Conservation (phyloP, 2,113 vertebrate genomes). For the Lichenostomus cassidix region DNA sequence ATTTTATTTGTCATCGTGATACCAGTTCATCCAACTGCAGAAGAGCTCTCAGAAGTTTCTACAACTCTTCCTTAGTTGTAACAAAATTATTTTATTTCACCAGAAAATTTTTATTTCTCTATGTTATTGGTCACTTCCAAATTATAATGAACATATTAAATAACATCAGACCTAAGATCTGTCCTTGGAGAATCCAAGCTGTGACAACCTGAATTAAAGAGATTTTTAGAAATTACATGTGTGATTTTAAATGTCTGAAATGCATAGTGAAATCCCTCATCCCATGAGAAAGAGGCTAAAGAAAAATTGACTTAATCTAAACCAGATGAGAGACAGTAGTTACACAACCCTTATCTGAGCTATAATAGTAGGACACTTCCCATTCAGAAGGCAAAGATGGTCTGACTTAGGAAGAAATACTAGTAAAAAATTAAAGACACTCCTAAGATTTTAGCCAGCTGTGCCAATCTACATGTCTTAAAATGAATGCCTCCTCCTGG, state of each 20-base stretch:
- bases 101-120: background rate
- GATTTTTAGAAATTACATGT: background rate
- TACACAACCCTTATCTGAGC: background rate
- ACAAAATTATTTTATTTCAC: background rate
- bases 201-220: background rate
- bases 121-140: background rate
- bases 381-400: background rate
- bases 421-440: background rate
- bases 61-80: background rate
- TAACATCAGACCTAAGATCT: background rate
- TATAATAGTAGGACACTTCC: background rate
- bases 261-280: background rate
- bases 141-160: background rate
- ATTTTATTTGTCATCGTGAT: background rate
- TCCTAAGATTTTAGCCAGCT: background rate
- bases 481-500: background rate
- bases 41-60: background rate
- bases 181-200: background rate
- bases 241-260: constrained; percentile 5
- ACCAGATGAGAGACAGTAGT: constrained; percentile 9
- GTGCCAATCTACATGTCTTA: background rate
- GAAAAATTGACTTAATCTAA: constrained; percentile 17
- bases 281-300: background rate
- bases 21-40: background rate
- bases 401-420: background rate